These are phyloP conservation scores for Falcaria lacertinaria DNA, from an alignment of 2,888 invertebrate species.

Conservation along the genomic window DNA sequence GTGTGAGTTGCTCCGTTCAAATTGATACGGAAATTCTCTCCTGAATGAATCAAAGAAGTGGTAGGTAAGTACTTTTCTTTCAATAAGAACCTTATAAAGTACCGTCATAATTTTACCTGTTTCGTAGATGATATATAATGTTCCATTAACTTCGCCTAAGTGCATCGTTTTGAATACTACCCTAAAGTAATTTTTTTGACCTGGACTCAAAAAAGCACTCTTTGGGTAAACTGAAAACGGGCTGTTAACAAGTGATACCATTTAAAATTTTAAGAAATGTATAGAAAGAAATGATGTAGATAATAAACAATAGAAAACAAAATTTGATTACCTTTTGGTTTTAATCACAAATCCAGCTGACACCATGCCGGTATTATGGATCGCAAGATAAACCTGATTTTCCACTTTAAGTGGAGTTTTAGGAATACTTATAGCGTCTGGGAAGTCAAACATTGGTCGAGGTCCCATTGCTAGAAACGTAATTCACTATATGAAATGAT, in stretches of 20 bases:
- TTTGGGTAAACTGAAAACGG: slow-evolving; percentile 77
- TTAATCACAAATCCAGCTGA: slow-evolving; percentile 53
- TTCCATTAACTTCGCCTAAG: slow-evolving; percentile 57
- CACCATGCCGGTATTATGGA: slow-evolving; percentile 51
- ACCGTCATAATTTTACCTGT: slow-evolving; percentile 46
- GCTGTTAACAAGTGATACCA: slow-evolving; percentile 28
- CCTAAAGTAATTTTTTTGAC: slow-evolving; percentile 67
- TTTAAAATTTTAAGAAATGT: no score
- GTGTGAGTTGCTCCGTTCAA: slow-evolving; percentile 63
- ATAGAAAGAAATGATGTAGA: neutral
- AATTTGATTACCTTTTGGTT: slow-evolving; percentile 61
- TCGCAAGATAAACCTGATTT: slow-evolving; percentile 30
- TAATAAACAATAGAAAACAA: slow-evolving; percentile 2
- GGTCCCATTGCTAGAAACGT: slow-evolving; percentile 60
- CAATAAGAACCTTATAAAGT: neutral
- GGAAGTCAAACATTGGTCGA: slow-evolving; percentile 60
- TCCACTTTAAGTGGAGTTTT: slow-evolving; percentile 58
- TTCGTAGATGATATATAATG: slow-evolving; percentile 49
- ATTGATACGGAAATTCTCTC: slow-evolving; percentile 69
- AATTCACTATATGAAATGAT: no score
- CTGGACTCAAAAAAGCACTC: slow-evolving; percentile 68
- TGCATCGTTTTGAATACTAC: slow-evolving; percentile 73
- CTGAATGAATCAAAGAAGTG: no score
- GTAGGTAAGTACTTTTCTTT: no score
- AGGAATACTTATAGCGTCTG: slow-evolving; percentile 52